Evolutionary conservation across 2,797 vertebrate species (phyloP).

Genomic region (Gastrophryne carolinensis): DNA sequence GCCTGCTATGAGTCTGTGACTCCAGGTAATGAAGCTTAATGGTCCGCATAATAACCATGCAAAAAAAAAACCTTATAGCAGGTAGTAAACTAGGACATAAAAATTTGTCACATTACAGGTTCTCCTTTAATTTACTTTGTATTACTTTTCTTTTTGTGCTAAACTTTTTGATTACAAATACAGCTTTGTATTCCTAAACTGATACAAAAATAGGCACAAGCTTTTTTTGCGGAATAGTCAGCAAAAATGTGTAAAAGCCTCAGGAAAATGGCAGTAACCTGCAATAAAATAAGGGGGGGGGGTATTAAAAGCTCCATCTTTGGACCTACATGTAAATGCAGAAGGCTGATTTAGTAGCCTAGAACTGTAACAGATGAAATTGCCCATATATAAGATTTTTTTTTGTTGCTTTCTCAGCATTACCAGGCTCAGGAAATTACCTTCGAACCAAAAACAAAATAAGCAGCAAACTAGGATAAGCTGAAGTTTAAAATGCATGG

Average conservation of each 20-base stretch:
- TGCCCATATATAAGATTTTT: not conserved
- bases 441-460: not conserved
- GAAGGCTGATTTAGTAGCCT: not conserved
- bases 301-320: not conserved
- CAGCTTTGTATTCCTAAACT: not conserved
- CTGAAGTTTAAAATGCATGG: not conserved
- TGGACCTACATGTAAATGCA: not conserved
- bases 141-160: too few relatives aligned
- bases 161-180: slow-evolving; percentile 1
- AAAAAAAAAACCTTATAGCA: too few relatives aligned
- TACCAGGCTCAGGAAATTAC: not conserved
- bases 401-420: not conserved
- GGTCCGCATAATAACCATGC: too few relatives aligned
- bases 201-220: not conserved
- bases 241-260: not conserved
- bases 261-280: too few relatives aligned
- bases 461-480: not conserved
- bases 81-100: too few relatives aligned
- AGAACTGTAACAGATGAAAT: not conserved
- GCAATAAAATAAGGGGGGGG: too few relatives aligned
- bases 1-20: too few relatives aligned
- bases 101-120: too few relatives aligned
- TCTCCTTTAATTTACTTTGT: too few relatives aligned
- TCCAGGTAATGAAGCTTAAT: too few relatives aligned
- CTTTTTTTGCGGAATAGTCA: not conserved